A percentile compares a stretch with the other conserved stretches of the same genome.
These are phyloP conservation scores for Margarornis squamiger DNA, from an alignment of 2,797 vertebrate genomes.

Conservation along the genomic window DNA sequence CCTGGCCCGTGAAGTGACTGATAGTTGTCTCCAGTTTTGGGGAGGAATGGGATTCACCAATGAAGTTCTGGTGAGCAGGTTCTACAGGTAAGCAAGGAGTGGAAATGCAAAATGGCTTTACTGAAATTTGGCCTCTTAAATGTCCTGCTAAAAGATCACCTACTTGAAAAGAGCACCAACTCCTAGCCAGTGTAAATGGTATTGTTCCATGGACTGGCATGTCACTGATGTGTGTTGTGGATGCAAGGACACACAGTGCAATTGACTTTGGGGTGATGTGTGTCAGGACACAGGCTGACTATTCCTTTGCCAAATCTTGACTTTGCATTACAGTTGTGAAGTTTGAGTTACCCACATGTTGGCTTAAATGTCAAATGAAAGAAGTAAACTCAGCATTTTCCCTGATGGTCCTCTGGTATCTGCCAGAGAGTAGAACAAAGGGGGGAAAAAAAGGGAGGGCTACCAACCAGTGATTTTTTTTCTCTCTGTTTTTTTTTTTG, in stretches of 20 bases:
- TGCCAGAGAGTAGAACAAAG: not conserved
- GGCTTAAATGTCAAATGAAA: not conserved
- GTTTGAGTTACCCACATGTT: not conserved
- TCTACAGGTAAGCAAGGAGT: slow-evolving; percentile 83
- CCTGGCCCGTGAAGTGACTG: slow-evolving; percentile 80
- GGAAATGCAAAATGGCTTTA: not conserved
- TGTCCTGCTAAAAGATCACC: not conserved
- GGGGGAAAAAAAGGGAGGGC: not conserved
- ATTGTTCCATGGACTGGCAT: accelerated
- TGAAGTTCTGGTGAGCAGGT: slow-evolving; percentile 85
- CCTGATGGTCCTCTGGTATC: not conserved
- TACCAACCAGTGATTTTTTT: not conserved
- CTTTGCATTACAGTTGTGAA: not conserved
- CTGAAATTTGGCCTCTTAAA: not conserved
- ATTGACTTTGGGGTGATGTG: not conserved
- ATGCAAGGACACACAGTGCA: not conserved
- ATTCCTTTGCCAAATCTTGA: not conserved
- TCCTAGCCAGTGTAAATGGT: not conserved
- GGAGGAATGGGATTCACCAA: slow-evolving; percentile 91
- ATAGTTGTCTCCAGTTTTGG: slow-evolving; percentile 91
- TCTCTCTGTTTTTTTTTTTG: not conserved
- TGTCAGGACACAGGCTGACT: not conserved
- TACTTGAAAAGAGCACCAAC: not conserved
- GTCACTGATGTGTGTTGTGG: accelerated
- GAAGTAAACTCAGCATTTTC: not conserved